Base-by-base conservation (phyloP, 2,113 vertebrate genomes). In the Vulpes lagopus region DNA sequence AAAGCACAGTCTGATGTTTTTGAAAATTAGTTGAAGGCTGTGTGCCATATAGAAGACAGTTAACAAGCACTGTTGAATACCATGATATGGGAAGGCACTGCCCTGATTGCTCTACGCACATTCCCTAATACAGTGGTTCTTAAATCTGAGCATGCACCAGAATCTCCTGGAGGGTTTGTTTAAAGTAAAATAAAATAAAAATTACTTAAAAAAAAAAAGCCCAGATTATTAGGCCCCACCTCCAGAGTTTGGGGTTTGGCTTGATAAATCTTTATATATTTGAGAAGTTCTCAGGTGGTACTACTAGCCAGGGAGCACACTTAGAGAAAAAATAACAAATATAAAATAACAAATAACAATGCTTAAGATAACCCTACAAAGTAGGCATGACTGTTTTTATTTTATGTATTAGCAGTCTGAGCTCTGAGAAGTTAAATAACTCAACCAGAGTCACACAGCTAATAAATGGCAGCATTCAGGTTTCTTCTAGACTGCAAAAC, bases 1-100 rank as follows among this genome's bases (percentile, higher is more conserved):
- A 30, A 91, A 78, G n/a, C 25, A 60, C 22, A 81, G 8, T 85
- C 78, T 93, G 51, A 71, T 87, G 74, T 69, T 95, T 96, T 84
- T 2, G 22, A 71, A 57, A 91, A 57, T 59, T 69, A 91, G 9
- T 8, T 59, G 55, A 84, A 32, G 15, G 11, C 62, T 19, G 32
- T 88, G 38, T 55, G 67, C 62, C 53, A 2, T 80, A 10, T 14
- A 71, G 12, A 30, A 73, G 55, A 73, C 19, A n/a, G 10, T n/a
- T 74, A 59, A 20, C 8, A 10, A 59, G 17, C 8, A 10, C 73
- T 43, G 2, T 83, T 53, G 78, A 91, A 8, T 84, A 32, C 60
- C 38, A 2, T 87, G 43, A 55, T 53, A 22, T 1, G 27, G 53
- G 59, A 73, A 80, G 53, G 38, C 57, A 23, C 62, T 35, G 30